Base-by-base conservation (phyloP, 1,140 invertebrate species). In the Sweltsa coloradensis region DNA sequence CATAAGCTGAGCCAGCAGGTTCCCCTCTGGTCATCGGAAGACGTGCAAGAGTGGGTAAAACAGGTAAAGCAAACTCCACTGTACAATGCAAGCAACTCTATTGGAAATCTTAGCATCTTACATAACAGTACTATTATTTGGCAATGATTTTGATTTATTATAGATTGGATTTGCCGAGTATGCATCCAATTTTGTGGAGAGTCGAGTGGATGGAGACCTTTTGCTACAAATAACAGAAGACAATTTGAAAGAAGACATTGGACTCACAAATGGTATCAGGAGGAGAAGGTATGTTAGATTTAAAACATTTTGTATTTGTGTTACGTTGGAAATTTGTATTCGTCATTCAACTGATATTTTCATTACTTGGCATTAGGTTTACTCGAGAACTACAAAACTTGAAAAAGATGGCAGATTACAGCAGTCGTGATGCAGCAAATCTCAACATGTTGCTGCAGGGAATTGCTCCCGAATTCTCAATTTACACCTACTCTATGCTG, bases 1-100 rank as follows among this genome's bases (percentile, higher is more conserved):
- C 93, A 98, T 57, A 97, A 96, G 64, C 68, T 99, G 23, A 96
- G 92, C 21, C 95, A 97, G 62, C 94, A 98, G 66, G 94, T 97
- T 2, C 96, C 96, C 0, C 69, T 97, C 0, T 99, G 97, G 97
- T 95, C 89, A 0, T 82, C 80, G 3, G 89, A 92, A 60, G 96
- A 99, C 69, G 96, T 99, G 0, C 70, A 81, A 51, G 91, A 98
- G 66, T 99, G 96, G 96, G 89, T 99, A 0, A 93, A 93, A 59
- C 94, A 83, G 66, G 75, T 80, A 50, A 45, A 55, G 23, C 18
- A 14, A 22, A 49, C n/a, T n/a, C n/a, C n/a, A n/a, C n/a, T n/a
- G 19, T 53, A 9, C 6, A 11, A 11, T n/a, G 9, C n/a, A 9
- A 31, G 29, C n/a, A 11, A 11, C 9, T 31, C n/a, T 11, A n/a